phyloP scores from a whole-genome alignment of 2,113 vertebrate genomes.

The Ptychochromis oligacanthus region DNA sequence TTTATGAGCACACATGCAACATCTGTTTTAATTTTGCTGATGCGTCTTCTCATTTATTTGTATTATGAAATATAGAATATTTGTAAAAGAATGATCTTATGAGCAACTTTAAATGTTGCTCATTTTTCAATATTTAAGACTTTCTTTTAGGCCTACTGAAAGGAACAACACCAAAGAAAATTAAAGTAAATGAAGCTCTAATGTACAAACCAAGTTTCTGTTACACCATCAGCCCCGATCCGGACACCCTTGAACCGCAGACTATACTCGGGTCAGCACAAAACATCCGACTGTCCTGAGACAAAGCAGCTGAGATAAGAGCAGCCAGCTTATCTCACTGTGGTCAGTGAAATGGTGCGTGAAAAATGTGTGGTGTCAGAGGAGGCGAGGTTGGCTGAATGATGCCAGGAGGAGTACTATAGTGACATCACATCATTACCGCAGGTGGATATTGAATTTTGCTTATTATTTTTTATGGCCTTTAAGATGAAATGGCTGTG shows the following conservation, averaged over 20 bases:
- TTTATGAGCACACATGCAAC: background rate
- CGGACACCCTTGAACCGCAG: conserved; percentile 29
- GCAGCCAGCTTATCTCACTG: conserved; percentile 62
- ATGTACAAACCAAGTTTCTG: background rate
- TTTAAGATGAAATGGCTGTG: conserved; percentile 21
- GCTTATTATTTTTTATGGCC: conserved; percentile 52
- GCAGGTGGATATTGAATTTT: conserved; percentile 56
- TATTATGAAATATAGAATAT: background rate
- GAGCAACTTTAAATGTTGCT: background rate
- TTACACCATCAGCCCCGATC: conserved; percentile 29
- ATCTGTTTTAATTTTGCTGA: background rate
- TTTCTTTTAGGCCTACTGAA: background rate
- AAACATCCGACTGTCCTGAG: conserved; percentile 43
- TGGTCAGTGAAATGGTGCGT: conserved; percentile 69
- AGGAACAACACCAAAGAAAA: background rate
- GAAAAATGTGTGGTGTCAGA: conserved; percentile 71
- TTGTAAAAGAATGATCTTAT: background rate
- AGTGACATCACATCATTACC: conserved; percentile 66
- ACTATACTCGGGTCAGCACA: conserved; percentile 40
- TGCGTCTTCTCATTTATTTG: background rate
- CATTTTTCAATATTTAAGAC: background rate
- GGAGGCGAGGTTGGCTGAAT: conserved; percentile 60
- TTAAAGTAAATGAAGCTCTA: background rate
- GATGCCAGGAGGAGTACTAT: conserved; percentile 58
- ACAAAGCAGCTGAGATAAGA: conserved; percentile 66